Evolutionary conservation across 30 jellyfish, hydroid and myxozoan genomes (phyloP).

Genomic region (Nemopilema nomurai): DNA sequence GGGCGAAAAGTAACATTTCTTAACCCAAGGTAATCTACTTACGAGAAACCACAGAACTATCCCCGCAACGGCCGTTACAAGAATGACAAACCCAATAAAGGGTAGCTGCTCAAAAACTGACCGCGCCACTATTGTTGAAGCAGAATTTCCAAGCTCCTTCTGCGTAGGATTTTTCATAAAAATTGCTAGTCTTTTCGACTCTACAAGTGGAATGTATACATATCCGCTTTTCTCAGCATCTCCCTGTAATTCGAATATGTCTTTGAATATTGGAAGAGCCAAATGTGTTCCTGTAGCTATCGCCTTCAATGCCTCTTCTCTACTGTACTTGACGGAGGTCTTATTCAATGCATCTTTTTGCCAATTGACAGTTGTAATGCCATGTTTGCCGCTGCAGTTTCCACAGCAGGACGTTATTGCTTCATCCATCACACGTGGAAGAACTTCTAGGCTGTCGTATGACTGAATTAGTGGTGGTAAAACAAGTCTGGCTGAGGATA

Average conservation of each 20-base stretch:
- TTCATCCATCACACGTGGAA: constrained; percentile 10
- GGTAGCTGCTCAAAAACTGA: constrained; percentile 43
- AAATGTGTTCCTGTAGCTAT: constrained; percentile 40
- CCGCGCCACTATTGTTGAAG: neutral
- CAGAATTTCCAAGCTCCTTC: constrained; percentile 37
- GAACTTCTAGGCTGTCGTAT: neutral
- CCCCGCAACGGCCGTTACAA: constrained; percentile 31
- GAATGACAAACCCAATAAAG: constrained; percentile 1
- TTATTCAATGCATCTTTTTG: constrained; percentile 1
- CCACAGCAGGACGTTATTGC: constrained; percentile 49
- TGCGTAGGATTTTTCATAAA: constrained; percentile 17
- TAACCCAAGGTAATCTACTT: too few species aligned
- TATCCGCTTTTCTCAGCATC: neutral
- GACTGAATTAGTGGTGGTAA: constrained; percentile 19
- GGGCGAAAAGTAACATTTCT: too few species aligned
- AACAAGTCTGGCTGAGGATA: constrained; percentile 14
- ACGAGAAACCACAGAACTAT: constrained; percentile 48
- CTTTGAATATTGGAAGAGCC: constrained; percentile 27
- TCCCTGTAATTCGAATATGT: constrained; percentile 1
- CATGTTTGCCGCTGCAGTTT: constrained; percentile 56
- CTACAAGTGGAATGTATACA: constrained; percentile 19
- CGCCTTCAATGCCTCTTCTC: constrained; percentile 6
- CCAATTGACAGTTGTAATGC: constrained; percentile 28
- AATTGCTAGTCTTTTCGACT: constrained; percentile 4
- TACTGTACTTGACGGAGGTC: constrained; percentile 18